phyloP scores from a whole-genome alignment of 2,888 invertebrate genomes.

The Chymomyza amoena region DNA sequence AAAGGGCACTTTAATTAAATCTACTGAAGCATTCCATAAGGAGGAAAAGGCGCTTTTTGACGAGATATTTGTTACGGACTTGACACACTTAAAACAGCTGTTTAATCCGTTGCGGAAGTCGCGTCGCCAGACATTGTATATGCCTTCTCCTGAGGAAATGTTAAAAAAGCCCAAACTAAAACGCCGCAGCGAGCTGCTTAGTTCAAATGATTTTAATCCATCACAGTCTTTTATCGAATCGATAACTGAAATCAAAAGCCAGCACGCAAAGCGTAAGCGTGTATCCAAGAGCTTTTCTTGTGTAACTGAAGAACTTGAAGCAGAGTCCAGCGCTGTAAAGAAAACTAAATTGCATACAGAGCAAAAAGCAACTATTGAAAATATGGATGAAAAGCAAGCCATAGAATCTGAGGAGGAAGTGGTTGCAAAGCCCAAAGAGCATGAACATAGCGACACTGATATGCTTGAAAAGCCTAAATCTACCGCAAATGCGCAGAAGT shows the following conservation, averaged over 20 bases:
- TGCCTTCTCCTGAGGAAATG: constrained; percentile 30
- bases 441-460: background rate
- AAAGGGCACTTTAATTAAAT: background rate
- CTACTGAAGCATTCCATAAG: constrained; percentile 13
- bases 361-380: no score
- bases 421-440: no score
- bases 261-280: constrained; percentile 54
- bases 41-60: constrained; percentile 49
- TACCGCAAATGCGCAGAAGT: no score
- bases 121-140: constrained; percentile 63
- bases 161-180: constrained; percentile 33
- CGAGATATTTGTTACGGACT: constrained; percentile 46
- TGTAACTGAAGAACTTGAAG: constrained; percentile 25
- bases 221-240: constrained; percentile 74
- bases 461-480: no score
- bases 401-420: no score
- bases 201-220: constrained; percentile 49
- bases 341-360: no score
- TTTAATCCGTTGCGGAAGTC: constrained; percentile 66
- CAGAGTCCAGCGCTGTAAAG: background rate
- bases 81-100: constrained; percentile 50
- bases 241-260: constrained; percentile 37
- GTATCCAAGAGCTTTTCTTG: constrained; percentile 70
- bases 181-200: constrained; percentile 45
- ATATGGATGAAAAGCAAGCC: background rate